Evolutionary conservation across 2,113 vertebrate genomes (phyloP), one percentile per base, ranked within the genome.

Genomic region (Chloropsis cyanopogon): DNA sequence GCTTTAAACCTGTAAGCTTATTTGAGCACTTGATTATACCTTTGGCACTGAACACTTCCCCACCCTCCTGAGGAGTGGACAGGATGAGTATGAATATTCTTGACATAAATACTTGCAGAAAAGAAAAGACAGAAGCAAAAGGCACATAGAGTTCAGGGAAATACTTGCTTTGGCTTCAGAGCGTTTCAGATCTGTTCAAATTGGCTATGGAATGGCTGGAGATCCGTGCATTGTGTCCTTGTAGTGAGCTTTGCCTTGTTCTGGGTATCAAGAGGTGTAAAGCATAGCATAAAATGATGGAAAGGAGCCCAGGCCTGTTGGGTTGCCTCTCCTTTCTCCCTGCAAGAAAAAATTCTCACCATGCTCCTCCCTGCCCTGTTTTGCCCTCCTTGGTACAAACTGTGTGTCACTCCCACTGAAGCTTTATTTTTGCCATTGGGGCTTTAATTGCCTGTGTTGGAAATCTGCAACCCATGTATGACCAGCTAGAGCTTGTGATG

Each of bases 11-110:
- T 75, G 53, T 88, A 71, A 93, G 69, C 79, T 71, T 63, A 68
- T 71, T 72, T 94, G 63, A 96, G 90, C 14, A 4, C 90, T 91
- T 87, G 82, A 95, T 96, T 86, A 94, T 66, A 84, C 66, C 77
- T 85, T 88, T 82, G 84, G 82, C 22, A 65, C 50, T 65, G 49
- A 86, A 39, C 63, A 76, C 52, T 41, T 68, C 23, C 84, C 78
- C 64, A 28, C 37, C 53, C 70, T 82, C 28, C 75, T 53, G 23
- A 86, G 86, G 49, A 86, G 49, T 46, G 85, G 94, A 90, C 79
- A 49, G 69, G 53, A 83, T 29, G 44, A 21, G 19, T n/a, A 37
- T 90, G 79, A 83, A 93, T 90, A 91, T 90, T 93, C 64, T 33
- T 52, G 64, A 25, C 24, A 81, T 81, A 52, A 93, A 68, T 90